These are phyloP conservation scores for Emydura subglobosa DNA, from an alignment of 2,113 vertebrate species.

Conservation along the genomic window DNA sequence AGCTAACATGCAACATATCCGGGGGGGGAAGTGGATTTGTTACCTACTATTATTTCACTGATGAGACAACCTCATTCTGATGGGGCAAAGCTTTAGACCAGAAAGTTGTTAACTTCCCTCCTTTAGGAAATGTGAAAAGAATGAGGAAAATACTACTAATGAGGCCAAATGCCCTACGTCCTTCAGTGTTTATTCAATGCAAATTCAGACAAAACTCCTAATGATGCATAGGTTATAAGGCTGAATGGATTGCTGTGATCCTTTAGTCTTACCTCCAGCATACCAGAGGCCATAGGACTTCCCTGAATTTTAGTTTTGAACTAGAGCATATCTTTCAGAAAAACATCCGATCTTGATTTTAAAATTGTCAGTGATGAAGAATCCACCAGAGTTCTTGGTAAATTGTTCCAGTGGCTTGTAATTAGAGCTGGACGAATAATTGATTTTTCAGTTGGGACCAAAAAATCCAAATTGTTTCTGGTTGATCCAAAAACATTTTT, in stretches of 20 bases:
- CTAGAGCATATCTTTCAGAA: not conserved
- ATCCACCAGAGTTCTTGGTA: not conserved
- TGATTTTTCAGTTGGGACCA: not conserved
- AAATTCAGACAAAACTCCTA: not conserved
- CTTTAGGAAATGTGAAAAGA: not conserved
- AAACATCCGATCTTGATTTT: not conserved
- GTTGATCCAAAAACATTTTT: not conserved
- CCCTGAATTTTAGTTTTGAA: not conserved
- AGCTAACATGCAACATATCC: not conserved
- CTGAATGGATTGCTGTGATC: not conserved
- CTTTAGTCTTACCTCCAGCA: not conserved
- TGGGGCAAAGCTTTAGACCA: not conserved
- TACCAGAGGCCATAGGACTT: not conserved
- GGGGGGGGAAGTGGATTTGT: not conserved
- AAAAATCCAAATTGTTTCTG: not conserved
- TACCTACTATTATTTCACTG: not conserved
- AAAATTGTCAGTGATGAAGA: not conserved
- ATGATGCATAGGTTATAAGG: not conserved
- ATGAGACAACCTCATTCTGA: not conserved
- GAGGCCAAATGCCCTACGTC: not conserved
- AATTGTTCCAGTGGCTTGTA: not conserved
- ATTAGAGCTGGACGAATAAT: not conserved
- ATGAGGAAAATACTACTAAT: not conserved
- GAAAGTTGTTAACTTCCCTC: not conserved
- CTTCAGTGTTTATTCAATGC: not conserved